Conservation (phyloP, 2,113 vertebrate species). For the Microcebus tavaratra region DNA sequence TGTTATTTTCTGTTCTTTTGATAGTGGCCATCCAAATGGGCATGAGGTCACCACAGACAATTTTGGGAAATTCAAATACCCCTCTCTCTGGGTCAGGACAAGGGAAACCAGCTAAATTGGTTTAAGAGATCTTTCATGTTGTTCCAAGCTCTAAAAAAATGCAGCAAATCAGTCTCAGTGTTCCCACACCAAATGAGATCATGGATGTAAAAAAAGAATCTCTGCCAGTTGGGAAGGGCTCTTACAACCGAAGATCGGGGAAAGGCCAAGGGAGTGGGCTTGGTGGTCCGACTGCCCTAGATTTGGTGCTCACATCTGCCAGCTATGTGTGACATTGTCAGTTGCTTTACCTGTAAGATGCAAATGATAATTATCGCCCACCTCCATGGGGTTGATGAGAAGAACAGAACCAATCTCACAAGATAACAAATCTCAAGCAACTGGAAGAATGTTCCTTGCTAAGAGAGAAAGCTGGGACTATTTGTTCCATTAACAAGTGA, state of each 20-base stretch:
- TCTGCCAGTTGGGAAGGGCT: background rate
- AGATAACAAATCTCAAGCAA: background rate
- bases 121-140: background rate
- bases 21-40: background rate
- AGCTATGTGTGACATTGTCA: background rate
- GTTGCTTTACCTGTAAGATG: background rate
- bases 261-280: background rate
- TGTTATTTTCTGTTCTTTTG: background rate
- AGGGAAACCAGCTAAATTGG: background rate
- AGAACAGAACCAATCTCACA: background rate
- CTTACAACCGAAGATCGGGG: too few species aligned
- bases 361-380: background rate
- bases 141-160: background rate
- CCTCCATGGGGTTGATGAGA: background rate
- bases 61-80: background rate
- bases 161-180: background rate
- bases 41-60: background rate
- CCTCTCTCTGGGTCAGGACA: background rate
- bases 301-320: background rate
- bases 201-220: background rate
- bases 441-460: background rate
- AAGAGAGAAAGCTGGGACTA: background rate
- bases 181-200: background rate
- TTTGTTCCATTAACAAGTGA: background rate
- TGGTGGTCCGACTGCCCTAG: too few species aligned